Base-by-base conservation (phyloP, 2,113 vertebrate species). In the Psittacula cyanocephala region DNA sequence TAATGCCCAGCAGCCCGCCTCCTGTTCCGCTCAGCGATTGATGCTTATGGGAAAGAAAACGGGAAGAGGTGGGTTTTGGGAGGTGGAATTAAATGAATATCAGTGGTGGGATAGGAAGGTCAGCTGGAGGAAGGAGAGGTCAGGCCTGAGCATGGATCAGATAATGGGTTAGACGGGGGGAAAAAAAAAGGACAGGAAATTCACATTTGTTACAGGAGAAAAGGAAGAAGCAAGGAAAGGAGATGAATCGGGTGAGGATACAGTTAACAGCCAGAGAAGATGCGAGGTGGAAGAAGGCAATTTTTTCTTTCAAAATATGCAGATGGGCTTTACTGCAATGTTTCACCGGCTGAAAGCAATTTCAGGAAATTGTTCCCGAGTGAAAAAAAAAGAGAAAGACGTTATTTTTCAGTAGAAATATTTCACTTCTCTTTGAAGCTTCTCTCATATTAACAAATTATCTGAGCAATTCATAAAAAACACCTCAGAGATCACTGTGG, bases 201-300 rank as follows among this genome's bases (percentile, higher is more conserved):
- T 86, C 76, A 57, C 85, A 88, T 96, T 96, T 93, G 82, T 94
- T 95, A 82, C 37, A 25, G 85, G 88, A 93, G 85, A 93, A 95
- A 95, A 88, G 76, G 91, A 96, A 93, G 95, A 95, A 96, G 43
- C 62, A n/a, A 91, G 76, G 86, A 43, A 91, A 84, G 39, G 35
- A 29, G 8, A 63, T 88, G 15, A 78, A 95, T 71, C 27, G 88
- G 88, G 60, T 43, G 68, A 97, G 94, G 71, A 88, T 55, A 63
- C 43, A 81, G 70, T 95, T 94, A 91, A 86, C 69, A 88, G 77
- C 60, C 86, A 88, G 60, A 43, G 68, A 93, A 96, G 55, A 88
- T 25, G 46, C 0, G 28, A 84, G 39, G 80, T 92, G 46, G 64
- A 93, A 88, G 60, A 46, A 78, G 60, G 69, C 68, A 86, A 59